These are phyloP conservation scores for Hypercompe scribonia DNA, from an alignment of 2,888 invertebrate species.

Conservation along the genomic window DNA sequence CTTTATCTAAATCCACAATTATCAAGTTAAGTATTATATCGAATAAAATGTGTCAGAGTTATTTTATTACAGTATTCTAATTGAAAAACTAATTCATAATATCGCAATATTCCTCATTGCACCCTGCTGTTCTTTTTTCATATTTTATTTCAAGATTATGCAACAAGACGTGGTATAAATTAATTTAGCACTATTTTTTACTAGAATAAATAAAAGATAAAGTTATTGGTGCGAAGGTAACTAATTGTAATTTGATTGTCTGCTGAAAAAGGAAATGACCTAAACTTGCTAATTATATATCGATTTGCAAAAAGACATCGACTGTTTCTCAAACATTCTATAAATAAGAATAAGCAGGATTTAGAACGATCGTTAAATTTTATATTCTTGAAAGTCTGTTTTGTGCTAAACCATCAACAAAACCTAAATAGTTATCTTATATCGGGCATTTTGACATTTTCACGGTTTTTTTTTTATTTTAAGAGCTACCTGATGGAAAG, in stretches of 20 bases:
- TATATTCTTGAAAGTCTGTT: background rate
- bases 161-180: background rate
- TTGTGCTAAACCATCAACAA: background rate
- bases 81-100: background rate
- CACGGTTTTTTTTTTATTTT: too few species aligned
- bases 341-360: background rate
- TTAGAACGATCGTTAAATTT: slow-evolving; percentile 5
- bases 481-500: too few species aligned
- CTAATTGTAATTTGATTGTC: slow-evolving; percentile 16
- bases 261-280: slow-evolving; percentile 12
- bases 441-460: background rate
- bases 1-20: background rate
- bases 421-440: background rate
- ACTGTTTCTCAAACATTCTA: slow-evolving; percentile 7
- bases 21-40: too few species aligned
- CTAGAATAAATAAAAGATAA: background rate
- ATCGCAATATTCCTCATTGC: background rate
- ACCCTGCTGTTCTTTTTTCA: too few species aligned
- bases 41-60: too few species aligned
- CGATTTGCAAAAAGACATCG: slow-evolving; percentile 9
- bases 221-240: background rate
- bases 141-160: background rate
- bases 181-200: background rate
- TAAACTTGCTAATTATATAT: slow-evolving; percentile 11
- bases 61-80: background rate